phyloP scores from a whole-genome alignment of 2,888 invertebrate species.

The Epinotia brunnichana region DNA sequence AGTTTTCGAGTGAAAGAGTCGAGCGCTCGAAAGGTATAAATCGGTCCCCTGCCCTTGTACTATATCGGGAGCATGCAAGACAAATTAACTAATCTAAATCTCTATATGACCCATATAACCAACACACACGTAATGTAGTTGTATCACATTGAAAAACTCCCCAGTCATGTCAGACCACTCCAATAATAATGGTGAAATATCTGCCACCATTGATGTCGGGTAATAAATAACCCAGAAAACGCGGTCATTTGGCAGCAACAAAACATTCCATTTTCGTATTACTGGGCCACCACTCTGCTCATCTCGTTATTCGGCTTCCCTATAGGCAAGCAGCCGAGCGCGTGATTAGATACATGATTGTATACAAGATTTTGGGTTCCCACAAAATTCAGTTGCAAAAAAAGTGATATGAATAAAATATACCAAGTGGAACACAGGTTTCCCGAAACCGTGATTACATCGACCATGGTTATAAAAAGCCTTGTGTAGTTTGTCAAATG shows the following conservation, averaged over 20 bases:
- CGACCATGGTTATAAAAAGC: too few relatives aligned
- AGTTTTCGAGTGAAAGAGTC: too few relatives aligned
- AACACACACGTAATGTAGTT: neutral
- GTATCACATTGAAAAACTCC: slow-evolving; percentile 18
- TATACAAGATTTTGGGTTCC: neutral
- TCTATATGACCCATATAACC: neutral
- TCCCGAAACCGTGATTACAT: too few relatives aligned
- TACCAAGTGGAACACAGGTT: too few relatives aligned
- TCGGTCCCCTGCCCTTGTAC: too few relatives aligned
- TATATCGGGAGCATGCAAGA: too few relatives aligned
- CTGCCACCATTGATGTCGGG: slow-evolving; percentile 41
- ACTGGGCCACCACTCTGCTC: slow-evolving; percentile 43
- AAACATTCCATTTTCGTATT: slow-evolving; percentile 46
- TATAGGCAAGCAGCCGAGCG: slow-evolving; percentile 28
- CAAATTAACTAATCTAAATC: neutral
- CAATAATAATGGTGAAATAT: slow-evolving; percentile 38
- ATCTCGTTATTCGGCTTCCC: slow-evolving; percentile 48
- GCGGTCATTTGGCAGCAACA: slow-evolving; percentile 44
- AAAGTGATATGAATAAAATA: too few relatives aligned
- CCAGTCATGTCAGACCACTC: slow-evolving; percentile 9
- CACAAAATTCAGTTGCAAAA: too few relatives aligned
- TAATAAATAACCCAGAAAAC: slow-evolving; percentile 36
- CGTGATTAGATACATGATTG: neutral
- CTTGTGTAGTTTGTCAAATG: too few relatives aligned
- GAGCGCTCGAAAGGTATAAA: too few relatives aligned